Evolutionary conservation across 2,888 invertebrate species (phyloP).

Genomic region (Tachystola acroxantha): DNA sequence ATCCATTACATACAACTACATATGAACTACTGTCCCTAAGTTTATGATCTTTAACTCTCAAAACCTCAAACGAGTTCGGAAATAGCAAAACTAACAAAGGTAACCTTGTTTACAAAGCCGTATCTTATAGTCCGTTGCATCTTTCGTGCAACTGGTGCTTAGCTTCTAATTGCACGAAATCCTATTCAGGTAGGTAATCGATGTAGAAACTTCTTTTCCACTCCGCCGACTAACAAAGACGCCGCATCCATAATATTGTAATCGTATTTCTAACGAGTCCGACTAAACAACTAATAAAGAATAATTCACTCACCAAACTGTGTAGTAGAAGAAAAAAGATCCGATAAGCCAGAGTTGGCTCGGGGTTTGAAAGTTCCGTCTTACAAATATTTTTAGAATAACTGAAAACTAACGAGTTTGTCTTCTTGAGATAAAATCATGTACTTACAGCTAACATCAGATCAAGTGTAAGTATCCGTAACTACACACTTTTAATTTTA

Average conservation of each 20-base stretch:
- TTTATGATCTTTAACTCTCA: too few relatives aligned
- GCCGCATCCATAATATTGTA: slow-evolving; percentile 47
- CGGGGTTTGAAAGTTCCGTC: background rate
- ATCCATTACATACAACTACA: too few relatives aligned
- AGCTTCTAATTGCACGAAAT: slow-evolving; percentile 63
- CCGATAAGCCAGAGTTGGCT: background rate
- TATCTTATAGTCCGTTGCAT: slow-evolving; percentile 31
- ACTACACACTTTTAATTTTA: too few relatives aligned
- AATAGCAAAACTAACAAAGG: slow-evolving; percentile 12
- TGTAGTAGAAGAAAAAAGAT: slow-evolving; percentile 2
- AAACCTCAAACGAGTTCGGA: slow-evolving; percentile 10
- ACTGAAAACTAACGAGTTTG: too few relatives aligned
- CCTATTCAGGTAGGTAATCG: slow-evolving; percentile 54
- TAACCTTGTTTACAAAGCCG: slow-evolving; percentile 16
- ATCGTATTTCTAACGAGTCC: slow-evolving; percentile 53
- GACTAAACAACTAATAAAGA: slow-evolving; percentile 53
- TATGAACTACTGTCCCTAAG: too few relatives aligned
- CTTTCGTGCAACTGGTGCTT: slow-evolving; percentile 35
- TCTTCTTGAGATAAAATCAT: too few relatives aligned
- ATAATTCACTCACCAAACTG: slow-evolving; percentile 57
- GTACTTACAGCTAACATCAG: too few relatives aligned
- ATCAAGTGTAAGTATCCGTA: too few relatives aligned
- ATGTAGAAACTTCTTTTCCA: slow-evolving; percentile 61
- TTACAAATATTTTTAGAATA: background rate
- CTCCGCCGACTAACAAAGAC: slow-evolving; percentile 42